Evolutionary conservation across 30 jellyfish, hydroid and myxozoan species (phyloP), one percentile per base, ranked within the genome.

Genomic region (Pelagia noctiluca): DNA sequence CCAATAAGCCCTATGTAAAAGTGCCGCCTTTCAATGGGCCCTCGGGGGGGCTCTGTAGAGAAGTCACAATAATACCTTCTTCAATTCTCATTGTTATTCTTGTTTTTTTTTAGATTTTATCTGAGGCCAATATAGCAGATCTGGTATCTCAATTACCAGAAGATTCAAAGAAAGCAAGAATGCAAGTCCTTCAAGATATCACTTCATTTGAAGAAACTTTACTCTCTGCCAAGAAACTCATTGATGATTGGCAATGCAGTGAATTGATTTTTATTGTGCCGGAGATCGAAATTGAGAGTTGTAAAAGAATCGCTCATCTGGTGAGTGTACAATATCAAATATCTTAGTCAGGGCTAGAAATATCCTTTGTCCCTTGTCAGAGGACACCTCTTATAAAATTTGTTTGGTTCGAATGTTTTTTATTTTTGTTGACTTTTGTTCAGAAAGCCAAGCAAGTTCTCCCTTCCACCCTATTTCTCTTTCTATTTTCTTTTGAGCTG

Each of bases 191-290:
- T 16, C 76, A 50, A 50, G 28, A 32, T 21, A 29, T 19, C 1
- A 24, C 23, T 12, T 13, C 36, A n/a, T 62, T 63, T 63, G 89
- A 38, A 79, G 82, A 63, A 23, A 22, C 34, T 30, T 7, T 79
- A 19, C 28, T 79, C n/a, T 1, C 2, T 4, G 79, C 75, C 0
- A 79, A 79, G 26, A 66, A 37, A 0, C 23, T 37, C 49, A 63
- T 79, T 21, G 89, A 79, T 63, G 82, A 79, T 12, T 1, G 42
- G 60, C 36, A 33, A 0, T 37, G 60, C 18, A 63, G 66, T 10
- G 60, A 46, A 10, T 50, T 79, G 53, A 33, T 10, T 63, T 3
- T 63, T 12, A 12, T 79, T 5, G 38, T 63, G 35, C 89, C 89
- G 22, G n/a, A 50, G 19, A 36, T 24, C 11, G 76, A 75, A 29